phyloP scores from a whole-genome alignment of 2,113 vertebrate species.

The Camelus dromedarius region DNA sequence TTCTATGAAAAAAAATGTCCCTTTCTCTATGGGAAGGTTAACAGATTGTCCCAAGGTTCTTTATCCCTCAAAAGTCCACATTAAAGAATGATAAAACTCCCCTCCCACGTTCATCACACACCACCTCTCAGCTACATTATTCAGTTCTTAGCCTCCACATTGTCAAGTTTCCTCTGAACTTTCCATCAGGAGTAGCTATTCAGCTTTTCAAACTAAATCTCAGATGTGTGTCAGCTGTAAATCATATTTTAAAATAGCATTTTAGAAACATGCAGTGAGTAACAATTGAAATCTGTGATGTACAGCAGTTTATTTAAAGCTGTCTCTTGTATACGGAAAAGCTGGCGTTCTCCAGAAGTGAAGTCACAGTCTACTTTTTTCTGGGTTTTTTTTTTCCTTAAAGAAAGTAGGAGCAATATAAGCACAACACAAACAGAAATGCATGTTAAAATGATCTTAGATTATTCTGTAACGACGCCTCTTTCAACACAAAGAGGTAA shows the following conservation, averaged over 20 bases:
- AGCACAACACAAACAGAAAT: not conserved
- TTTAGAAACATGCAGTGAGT: not conserved
- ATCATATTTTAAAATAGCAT: not conserved
- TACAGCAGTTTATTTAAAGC: not conserved
- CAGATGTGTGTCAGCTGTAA: not conserved
- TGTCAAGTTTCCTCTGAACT: not conserved
- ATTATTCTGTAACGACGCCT: not conserved
- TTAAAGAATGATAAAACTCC: not conserved
- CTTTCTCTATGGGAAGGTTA: not conserved
- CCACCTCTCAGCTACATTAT: not conserved
- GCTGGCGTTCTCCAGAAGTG: not conserved
- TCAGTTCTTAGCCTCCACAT: not conserved
- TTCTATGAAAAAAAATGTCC: not conserved
- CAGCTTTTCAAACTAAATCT: not conserved
- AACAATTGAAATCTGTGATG: not conserved
- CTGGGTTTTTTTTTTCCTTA: no score
- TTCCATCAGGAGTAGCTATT: not conserved
- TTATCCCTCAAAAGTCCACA: not conserved
- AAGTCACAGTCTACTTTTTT: no score
- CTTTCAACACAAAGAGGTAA: not conserved
- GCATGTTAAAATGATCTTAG: not conserved
- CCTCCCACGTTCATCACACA: not conserved
- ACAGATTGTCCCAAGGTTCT: not conserved
- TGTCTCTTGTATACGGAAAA: not conserved
- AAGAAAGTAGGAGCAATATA: no score